Percentiles rank a stretch among this genome's conserved stretches.
Conservation (phyloP, 2,888 invertebrate species). For the Torymus aiolomorphi region DNA sequence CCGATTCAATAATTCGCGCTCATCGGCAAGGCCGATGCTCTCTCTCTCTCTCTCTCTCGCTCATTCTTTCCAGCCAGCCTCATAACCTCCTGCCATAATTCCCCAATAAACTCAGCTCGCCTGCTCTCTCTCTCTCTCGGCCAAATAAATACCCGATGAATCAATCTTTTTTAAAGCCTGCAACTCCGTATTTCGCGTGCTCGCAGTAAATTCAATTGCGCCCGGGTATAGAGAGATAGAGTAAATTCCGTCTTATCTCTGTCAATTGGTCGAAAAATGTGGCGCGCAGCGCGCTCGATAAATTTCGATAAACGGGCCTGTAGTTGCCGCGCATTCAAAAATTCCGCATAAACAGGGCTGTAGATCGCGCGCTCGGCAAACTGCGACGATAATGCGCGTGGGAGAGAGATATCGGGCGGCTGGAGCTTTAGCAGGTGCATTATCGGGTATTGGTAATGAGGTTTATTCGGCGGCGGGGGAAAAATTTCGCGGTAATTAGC, state of each 20-base stretch:
- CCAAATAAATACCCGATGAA: slow-evolving; percentile 20
- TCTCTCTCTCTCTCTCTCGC: no score
- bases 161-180: slow-evolving; percentile 13
- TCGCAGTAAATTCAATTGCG: slow-evolving; percentile 27
- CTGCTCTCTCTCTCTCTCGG: not conserved
- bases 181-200: slow-evolving; percentile 4
- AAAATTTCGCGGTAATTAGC: no score
- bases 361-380: no score
- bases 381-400: no score
- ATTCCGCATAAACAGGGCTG: no score
- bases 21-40: no score
- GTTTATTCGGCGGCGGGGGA: not conserved
- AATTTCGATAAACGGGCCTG: not conserved
- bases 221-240: not conserved
- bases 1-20: no score
- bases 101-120: not conserved
- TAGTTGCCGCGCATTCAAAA: not conserved
- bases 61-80: not conserved
- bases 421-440: no score
- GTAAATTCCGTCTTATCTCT: slow-evolving; percentile 2
- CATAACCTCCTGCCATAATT: not conserved
- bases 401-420: no score
- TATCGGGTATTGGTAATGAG: not conserved
- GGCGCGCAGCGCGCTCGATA: no score
- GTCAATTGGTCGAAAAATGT: slow-evolving; percentile 2